phyloP scores from a whole-genome alignment of 2,888 invertebrate species.

The Scaptomyza parva region DNA sequence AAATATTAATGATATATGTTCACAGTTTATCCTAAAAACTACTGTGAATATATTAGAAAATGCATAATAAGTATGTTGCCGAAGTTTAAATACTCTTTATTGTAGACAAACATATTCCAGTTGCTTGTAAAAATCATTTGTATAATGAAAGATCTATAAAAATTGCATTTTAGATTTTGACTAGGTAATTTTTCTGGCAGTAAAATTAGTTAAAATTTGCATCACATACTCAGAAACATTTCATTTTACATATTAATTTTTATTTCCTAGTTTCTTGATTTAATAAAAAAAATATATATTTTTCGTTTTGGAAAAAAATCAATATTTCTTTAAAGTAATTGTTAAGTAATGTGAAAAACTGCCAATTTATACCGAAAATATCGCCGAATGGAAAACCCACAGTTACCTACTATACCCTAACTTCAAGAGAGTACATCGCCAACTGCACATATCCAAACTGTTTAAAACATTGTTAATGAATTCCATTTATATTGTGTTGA shows the following conservation, averaged over 20 bases:
- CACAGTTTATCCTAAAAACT: not conserved
- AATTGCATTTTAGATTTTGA: slow-evolving; percentile 14
- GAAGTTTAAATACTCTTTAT: not conserved
- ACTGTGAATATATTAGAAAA: not conserved
- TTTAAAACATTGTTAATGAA: slow-evolving; percentile 44
- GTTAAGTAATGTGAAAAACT: slow-evolving; percentile 10
- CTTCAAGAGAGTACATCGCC: slow-evolving; percentile 40
- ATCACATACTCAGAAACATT: slow-evolving; percentile 40
- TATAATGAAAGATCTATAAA: not conserved
- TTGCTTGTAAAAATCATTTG: slow-evolving; percentile 1
- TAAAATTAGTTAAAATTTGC: slow-evolving; percentile 21
- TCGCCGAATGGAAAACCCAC: slow-evolving; percentile 12
- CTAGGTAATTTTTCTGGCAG: slow-evolving; percentile 8
- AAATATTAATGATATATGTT: not conserved
- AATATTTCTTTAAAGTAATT: not conserved
- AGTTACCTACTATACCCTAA: slow-evolving; percentile 11
- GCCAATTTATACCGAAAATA: slow-evolving; percentile 21
- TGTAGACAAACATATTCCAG: slow-evolving; percentile 4
- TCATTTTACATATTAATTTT: slow-evolving; percentile 9
- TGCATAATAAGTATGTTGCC: not conserved
- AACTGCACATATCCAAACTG: slow-evolving; percentile 55
- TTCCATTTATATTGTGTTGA: slow-evolving; percentile 46
- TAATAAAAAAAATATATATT: not conserved
- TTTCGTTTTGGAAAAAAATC: not conserved
- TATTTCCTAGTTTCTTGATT: not conserved